Conservation (phyloP, 1,140 invertebrate genomes). For the Drosophila nebulosa region DNA sequence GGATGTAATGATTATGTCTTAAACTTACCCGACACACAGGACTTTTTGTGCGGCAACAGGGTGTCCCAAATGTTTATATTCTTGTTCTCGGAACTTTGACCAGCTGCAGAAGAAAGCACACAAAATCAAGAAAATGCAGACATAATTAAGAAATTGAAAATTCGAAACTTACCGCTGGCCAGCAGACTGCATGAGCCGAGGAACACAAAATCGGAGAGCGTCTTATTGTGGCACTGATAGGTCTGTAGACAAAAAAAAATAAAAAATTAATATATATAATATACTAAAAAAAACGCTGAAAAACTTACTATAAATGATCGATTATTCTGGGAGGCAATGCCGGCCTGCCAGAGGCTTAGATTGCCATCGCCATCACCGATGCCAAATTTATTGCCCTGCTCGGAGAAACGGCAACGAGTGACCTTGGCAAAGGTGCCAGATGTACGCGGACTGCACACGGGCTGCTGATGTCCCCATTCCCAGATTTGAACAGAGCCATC, state of each 20-base stretch:
- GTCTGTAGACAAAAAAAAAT: slow-evolving; percentile 86
- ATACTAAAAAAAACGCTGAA: background rate
- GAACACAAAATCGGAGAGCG: slow-evolving; percentile 98
- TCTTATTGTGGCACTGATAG: slow-evolving; percentile 98
- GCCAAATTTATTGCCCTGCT: slow-evolving; percentile 99
- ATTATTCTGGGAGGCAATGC: slow-evolving; percentile 89
- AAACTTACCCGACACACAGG: slow-evolving; percentile 90
- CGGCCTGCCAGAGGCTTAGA: slow-evolving; percentile 96
- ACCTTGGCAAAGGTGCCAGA: slow-evolving; percentile 95
- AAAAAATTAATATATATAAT: background rate
- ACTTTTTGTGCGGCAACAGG: slow-evolving; percentile 95
- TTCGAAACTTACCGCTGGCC: slow-evolving; percentile 87
- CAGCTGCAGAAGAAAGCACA: slow-evolving; percentile 84
- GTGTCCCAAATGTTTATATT: slow-evolving; percentile 99
- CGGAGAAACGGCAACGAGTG: slow-evolving; percentile 95
- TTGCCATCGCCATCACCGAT: slow-evolving; percentile 96
- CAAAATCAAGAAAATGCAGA: background rate
- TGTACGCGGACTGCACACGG: slow-evolving; percentile 93
- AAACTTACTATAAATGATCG: slow-evolving; percentile 97
- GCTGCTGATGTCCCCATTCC: slow-evolving; percentile 97
- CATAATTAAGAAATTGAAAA: background rate
- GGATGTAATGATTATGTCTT: background rate
- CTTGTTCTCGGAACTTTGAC: slow-evolving; percentile 96
- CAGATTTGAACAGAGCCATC: slow-evolving; percentile 98
- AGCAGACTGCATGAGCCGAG: slow-evolving; percentile 97